Evolutionary conservation across 2,113 vertebrate genomes (phyloP).

Genomic region (Oreochromis niloticus): DNA sequence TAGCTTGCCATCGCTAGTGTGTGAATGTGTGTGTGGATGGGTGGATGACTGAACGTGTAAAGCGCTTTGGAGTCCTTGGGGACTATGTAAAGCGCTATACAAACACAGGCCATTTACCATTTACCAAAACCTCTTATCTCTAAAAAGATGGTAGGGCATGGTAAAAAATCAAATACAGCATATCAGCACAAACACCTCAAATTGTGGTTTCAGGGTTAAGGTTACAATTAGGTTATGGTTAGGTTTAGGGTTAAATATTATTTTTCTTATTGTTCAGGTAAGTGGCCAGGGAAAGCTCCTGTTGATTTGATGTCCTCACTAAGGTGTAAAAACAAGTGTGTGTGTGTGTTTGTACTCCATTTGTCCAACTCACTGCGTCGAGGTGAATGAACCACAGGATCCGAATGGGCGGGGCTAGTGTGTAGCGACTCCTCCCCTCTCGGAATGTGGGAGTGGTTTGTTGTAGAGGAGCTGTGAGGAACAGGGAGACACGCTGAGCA

Average conservation of each 20-base stretch:
- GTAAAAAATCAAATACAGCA: background rate
- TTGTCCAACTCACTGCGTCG: slow-evolving; percentile 72
- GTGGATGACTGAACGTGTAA: too few relatives aligned
- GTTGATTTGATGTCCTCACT: background rate
- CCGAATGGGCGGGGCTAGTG: slow-evolving; percentile 67
- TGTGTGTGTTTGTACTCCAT: background rate
- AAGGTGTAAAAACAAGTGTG: background rate
- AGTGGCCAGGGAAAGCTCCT: background rate
- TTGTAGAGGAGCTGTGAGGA: slow-evolving; percentile 78
- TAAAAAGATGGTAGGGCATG: background rate
- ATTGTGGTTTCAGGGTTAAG: background rate
- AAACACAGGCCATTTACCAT: too few relatives aligned
- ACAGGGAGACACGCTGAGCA: slow-evolving; percentile 79
- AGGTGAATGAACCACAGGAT: slow-evolving; percentile 68
- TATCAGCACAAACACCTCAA: background rate
- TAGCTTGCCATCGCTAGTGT: too few relatives aligned
- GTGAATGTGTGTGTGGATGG: too few relatives aligned
- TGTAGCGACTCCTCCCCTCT: slow-evolving; percentile 73
- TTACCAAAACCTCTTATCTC: background rate
- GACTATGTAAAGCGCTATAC: too few relatives aligned
- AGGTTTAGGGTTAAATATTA: background rate
- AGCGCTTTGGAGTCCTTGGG: too few relatives aligned
- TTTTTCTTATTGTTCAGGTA: background rate
- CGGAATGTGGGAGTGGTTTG: slow-evolving; percentile 64
- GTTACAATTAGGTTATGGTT: background rate